phyloP scores from a whole-genome alignment of 2,888 invertebrate genomes.

The Epicampocera succincta region DNA sequence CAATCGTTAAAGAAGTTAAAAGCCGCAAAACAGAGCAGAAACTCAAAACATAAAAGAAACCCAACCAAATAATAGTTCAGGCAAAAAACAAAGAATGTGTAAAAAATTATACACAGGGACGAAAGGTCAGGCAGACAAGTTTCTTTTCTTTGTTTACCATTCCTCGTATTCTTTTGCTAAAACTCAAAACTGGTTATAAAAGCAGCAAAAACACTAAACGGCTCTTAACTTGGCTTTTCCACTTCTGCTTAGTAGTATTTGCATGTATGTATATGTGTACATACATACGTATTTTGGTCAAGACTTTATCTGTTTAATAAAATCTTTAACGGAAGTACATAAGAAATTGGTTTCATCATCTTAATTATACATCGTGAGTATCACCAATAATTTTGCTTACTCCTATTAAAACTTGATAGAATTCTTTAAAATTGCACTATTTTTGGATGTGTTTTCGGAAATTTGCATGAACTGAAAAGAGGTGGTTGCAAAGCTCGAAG shows the following conservation, averaged over 20 bases:
- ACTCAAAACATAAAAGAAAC: conserved; percentile 36
- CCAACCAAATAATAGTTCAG: conserved; percentile 15
- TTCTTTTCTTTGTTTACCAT: not conserved
- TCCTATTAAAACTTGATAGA: no score
- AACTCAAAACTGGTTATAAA: conserved; percentile 50
- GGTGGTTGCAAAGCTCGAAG: no score
- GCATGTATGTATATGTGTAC: not conserved
- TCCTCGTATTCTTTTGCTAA: conserved; percentile 28
- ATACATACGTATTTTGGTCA: conserved; percentile 46
- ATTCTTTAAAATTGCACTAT: no score
- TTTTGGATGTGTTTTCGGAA: no score
- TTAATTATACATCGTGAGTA: not conserved
- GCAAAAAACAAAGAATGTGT: not conserved
- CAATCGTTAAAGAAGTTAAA: conserved; percentile 25
- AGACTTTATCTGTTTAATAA: conserved; percentile 40
- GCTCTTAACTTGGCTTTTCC: conserved; percentile 33
- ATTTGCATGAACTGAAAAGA: no score
- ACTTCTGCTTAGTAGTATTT: conserved; percentile 6
- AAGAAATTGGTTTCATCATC: not conserved
- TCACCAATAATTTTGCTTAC: conserved; percentile 27
- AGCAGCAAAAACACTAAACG: conserved; percentile 8
- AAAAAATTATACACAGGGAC: conserved; percentile 55
- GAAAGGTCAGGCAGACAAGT: conserved; percentile 65
- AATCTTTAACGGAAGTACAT: conserved; percentile 52
- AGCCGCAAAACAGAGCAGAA: conserved; percentile 25